Evolutionary conservation across 2,888 invertebrate species (phyloP), one percentile per base, ranked within the genome.

Genomic region (Cremastobaeus sp.): DNA sequence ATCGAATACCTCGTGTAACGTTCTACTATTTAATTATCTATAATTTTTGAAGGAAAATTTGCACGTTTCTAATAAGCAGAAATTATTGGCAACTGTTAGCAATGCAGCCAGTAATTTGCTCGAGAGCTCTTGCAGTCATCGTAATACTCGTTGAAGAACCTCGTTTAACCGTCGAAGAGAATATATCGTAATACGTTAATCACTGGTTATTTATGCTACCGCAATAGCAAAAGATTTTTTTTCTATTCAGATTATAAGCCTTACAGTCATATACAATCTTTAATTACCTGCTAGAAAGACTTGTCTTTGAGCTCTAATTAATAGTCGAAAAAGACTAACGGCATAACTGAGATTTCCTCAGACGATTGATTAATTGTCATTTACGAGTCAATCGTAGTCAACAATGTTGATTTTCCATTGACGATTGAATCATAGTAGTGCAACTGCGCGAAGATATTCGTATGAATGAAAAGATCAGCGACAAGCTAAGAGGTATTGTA

Each of bases 121-220:
- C 54, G 59, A 39, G 43, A 70, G 59, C 48, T 54, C 41, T 60
- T 50, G 50, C 74, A 74, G 74, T 74, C 69, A 28, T 57, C 45
- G 60, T 74, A 69, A 70, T 37, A 68, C 57, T 73, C 57, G 55
- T 43, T 34, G 74, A 54, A 74, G 70, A 60, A 55, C 59, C 60
- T 60, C 48, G 55, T 74, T 57, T 48, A 43, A 65, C 55, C 50
- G 39, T 54, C 30, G 30, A 45, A 59, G 74, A 69, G 69, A 74
- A 74, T 74, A 65, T 59, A 57, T 74, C 74, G 65, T 74, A 74
- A 70, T 74, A 54, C 69, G 65, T 48, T 74, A 74, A 74, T 74
- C 69, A 59, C 65, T 41, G 69, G 64, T 74, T 74, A 57, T 69
- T 74, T 74, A 74, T 69, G 69, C 74, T 65, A 69, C 74, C 69